Evolutionary conservation across 2,113 vertebrate genomes (phyloP), one percentile per base, ranked within the genome.

Genomic region (Ciconia maguari): DNA sequence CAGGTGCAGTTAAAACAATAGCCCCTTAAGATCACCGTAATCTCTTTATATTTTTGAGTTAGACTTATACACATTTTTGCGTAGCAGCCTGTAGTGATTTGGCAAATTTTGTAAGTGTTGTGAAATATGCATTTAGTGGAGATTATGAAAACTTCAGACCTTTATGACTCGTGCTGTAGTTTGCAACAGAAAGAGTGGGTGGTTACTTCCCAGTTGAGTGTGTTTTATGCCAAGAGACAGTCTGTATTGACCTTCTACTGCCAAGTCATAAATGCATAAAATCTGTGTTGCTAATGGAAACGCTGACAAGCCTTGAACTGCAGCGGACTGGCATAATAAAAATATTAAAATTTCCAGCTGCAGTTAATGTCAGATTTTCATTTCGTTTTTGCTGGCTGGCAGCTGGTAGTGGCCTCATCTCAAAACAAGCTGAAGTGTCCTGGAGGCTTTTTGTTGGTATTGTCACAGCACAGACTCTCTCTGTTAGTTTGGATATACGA

Each of bases 201-300:
- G 89, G 62, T 87, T 89, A 38, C 74, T 96, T 95, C 78, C 54
- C 68, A 54, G 25, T 30, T 51, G 81, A 92, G 27, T 12, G 3
- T 68, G 16, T 54, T 91, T 83, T 58, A 25, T 2, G 81, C 89
- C 75, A 94, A 69, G 65, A 95, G 70, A 54, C 74, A 41, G 46
- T 62, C 89, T 77, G 74, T 77, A 85, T 66, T 70, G 74, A 60
- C 68, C 84, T 93, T 83, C 54, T 87, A 12, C 89, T 95, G 94
- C 95, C 95, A 95, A 91, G 75, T 85, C 38, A 77, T 85, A 93
- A 95, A 83, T 74, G 75, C 70, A 41, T 90, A 58, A 95, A 95
- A 85, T 89, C 84, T 93, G 81, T 38, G 66, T 80, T 97, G 78
- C 84, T 96, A 62, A 86, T 91, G 91, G 97, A 96, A 96, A 87